A percentile compares a stretch with the other conserved stretches of the same genome.
Conservation (phyloP, 2,113 vertebrate genomes). For the Mastomys natalensis region DNA sequence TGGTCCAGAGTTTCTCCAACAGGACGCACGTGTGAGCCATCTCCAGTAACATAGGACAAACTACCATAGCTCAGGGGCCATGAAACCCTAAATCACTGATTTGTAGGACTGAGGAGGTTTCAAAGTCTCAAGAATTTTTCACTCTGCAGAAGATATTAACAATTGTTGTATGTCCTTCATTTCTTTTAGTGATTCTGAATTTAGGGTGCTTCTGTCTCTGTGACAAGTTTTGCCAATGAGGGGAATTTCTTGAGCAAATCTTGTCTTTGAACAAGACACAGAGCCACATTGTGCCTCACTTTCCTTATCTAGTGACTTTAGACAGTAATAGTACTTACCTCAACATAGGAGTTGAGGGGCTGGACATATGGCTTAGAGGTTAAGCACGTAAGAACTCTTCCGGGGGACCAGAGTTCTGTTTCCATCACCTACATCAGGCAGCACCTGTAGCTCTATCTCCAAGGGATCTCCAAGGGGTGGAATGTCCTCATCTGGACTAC, state of each 20-base stretch:
- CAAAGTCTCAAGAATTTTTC: conserved; percentile 10
- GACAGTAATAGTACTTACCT: background rate
- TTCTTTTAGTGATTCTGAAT: conserved; percentile 10
- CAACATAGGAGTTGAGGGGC: background rate
- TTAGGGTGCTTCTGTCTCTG: background rate
- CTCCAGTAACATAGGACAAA: background rate
- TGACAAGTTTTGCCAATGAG: background rate
- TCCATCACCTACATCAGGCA: background rate
- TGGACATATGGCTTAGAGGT: background rate
- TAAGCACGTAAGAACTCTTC: background rate
- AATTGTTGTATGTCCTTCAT: background rate
- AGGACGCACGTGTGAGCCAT: background rate
- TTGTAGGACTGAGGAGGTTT: background rate
- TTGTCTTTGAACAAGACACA: background rate
- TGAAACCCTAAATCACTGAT: background rate
- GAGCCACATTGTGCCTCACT: background rate
- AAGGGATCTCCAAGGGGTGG: background rate
- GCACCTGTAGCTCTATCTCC: background rate
- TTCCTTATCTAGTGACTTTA: background rate
- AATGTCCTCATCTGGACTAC: background rate
- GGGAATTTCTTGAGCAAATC: background rate
- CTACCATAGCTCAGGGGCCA: background rate
- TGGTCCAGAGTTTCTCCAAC: background rate
- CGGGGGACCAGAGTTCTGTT: background rate
- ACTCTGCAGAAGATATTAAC: background rate